Evolutionary conservation across 2,888 invertebrate species (phyloP), one percentile per base, ranked within the genome.

Genomic region (Lamellibrachia satsuma): DNA sequence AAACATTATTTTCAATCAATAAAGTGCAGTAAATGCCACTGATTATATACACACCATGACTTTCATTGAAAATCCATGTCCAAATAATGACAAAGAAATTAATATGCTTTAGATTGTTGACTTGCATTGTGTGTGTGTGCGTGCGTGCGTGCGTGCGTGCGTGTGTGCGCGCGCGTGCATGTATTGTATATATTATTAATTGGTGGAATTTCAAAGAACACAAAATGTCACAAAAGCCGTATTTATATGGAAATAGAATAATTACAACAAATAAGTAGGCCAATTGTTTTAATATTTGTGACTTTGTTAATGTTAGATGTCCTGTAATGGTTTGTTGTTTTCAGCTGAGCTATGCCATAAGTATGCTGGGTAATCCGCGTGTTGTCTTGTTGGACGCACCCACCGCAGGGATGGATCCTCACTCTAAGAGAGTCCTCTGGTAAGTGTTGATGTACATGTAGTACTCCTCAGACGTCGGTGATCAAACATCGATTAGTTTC

Each of bases 371-470:
- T 55, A 97, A 97, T 92, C 98, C 98, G 3, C 97, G 97, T 93
- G 97, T 98, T 52, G 98, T 98, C 92, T 97, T 98, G 92, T 97
- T 98, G 96, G 98, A 98, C 95, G 98, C 98, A 95, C 98, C 98
- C 0, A 98, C 98, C 95, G 98, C 98, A 52, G 98, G 98, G 93
- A 98, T 98, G 98, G 98, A 98, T 97, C 98, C 98, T 0, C 97
- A 98, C 94, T 98, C 98, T 94, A 98, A 98, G 96, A 97, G 98
- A 90, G 97, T 97, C 94, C 94, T 97, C 8, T 97, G 97, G 97
- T 96, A 93, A 93, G 94, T 75, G 6, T 15, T 11, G 2, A 75
- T 22, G 75, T 22, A 75, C n/a, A 22, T 22, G 22, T 15, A 22
- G 15, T 22, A 75, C 22, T 0, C 39, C 39, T 39, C 39, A 39